Base-by-base conservation (phyloP, 2,113 vertebrate species). In the Lipophrys pholis region DNA sequence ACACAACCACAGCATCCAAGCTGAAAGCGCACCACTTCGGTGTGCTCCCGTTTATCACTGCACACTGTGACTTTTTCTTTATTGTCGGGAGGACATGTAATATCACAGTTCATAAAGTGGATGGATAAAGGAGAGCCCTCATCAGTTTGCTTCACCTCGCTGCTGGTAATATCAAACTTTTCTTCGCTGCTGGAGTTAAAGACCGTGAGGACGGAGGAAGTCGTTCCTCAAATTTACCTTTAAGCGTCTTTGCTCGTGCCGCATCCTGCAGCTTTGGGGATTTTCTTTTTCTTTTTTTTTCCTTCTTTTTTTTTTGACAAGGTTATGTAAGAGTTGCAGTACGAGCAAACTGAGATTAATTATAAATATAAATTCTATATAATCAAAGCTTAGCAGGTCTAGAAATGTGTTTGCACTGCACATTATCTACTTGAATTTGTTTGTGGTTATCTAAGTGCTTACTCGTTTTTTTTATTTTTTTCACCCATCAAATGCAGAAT, bases 131-230 rank as follows among this genome's bases (percentile, higher is more conserved):
- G 41, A 71, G 62, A 45, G 53, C 56, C 53, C 55, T 76, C 69
- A 82, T 83, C 65, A 36, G 61, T 86, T 78, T 83, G 68, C 54
- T 67, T 80, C 74, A 50, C 61, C 81, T 86, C 60, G 65, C 43
- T 0, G 15, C 52, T 2, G 50, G 45, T 73, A 40, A 71, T 78
- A 80, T 71, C 61, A 81, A 76, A 76, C 56, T 75, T 85, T 76
- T 84, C 62, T 69, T 75, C 59, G 60, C 78, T 64, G 73, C 64
- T 78, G 67, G 69, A 78, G 81, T 80, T 62, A 76, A 74, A 70
- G 73, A 80, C 57, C 6, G 38, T 42, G 62, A 82, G 62, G 71
- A 73, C 46, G 55, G 46, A 72, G 63, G 50, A 71, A 76, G 79
- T 81, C 71, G 71, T 83, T 81, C 81, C 50, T 50, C 17, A 45